Evolutionary conservation across 2,888 invertebrate genomes (phyloP), one percentile per base, ranked within the genome.

Genomic region (Melieria omissa): DNA sequence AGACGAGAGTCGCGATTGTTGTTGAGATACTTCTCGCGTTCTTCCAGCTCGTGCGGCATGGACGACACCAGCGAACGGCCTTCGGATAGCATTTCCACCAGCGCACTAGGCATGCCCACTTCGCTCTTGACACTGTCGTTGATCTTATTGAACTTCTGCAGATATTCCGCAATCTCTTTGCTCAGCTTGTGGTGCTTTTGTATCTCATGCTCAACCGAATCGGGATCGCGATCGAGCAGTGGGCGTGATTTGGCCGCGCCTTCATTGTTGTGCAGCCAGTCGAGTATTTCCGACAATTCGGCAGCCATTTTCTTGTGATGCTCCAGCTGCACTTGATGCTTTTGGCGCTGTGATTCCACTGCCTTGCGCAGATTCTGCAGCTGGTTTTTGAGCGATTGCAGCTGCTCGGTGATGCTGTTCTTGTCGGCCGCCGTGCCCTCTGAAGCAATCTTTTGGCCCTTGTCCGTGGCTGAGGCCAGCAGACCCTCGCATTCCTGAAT

Each of bases 401-500:
- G 84, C 79, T 96, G 93, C 83, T 96, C 95, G 3, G 95, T 95
- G 6, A 97, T 93, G 78, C 92, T 92, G 80, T 96, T 96, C 79
- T 94, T 90, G 80, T 97, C 97, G 16, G 93, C 93, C 0, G 94
- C 92, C 4, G 95, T 93, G 57, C 96, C 96, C 87, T 97, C 97
- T 0, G 93, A 93, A 0, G 95, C 95, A 47, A 98, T 97, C 85
- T 96, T 95, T 82, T 95, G 95, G 0, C 97, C 97, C 84, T 97
- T 97, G 82, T 97, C 97, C 12, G 92, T 92, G 0, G 97, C 96
- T 5, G 94, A 92, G 0, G 95, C 94, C 8, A 97, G 87, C 49
- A 93, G 88, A 9, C 96, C 96, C 86, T 97, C 97, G 83, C 95
- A 95, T 80, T 95, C 95, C 88, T 95, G 96, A 67, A 97, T 95